A percentile compares a stretch with the other conserved stretches of the same genome.
phyloP scores from a whole-genome alignment of 2,888 invertebrate species.

The Gryllus longicercus region DNA sequence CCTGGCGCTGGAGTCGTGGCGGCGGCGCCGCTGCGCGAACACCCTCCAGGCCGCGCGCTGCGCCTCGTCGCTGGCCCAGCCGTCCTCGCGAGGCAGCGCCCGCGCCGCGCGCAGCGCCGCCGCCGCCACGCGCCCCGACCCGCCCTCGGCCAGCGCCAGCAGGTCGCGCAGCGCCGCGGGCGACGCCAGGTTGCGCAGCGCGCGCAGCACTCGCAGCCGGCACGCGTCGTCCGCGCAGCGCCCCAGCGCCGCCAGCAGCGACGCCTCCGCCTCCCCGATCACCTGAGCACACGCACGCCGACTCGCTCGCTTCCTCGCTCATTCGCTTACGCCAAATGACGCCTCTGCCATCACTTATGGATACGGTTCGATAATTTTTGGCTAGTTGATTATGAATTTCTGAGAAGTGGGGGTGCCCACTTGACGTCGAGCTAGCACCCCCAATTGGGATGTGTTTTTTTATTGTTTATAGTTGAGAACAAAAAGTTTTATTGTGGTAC shows the following conservation, averaged over 20 bases:
- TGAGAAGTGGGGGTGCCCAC: no score
- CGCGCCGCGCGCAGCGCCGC: not conserved
- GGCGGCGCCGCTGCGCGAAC: not conserved
- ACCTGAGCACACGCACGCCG: not conserved
- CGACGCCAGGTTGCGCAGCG: not conserved
- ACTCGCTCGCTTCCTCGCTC: no score
- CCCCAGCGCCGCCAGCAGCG: not conserved
- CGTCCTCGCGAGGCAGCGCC: not conserved
- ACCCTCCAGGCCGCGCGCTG: not conserved
- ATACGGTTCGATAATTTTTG: no score
- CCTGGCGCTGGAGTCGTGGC: constrained; percentile 64
- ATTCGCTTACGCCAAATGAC: no score
- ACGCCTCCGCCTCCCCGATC: not conserved
- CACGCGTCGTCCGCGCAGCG: not conserved
- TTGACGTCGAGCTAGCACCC: no score
- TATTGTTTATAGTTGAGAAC: no score
- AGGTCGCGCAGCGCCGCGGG: not conserved
- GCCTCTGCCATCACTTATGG: no score
- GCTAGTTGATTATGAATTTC: no score
- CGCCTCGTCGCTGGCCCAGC: not conserved
- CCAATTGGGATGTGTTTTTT: no score
- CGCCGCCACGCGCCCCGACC: not conserved
- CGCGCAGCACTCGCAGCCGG: not conserved
- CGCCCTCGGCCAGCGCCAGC: not conserved
- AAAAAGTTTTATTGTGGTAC: no score